phyloP scores from a whole-genome alignment of 2,113 vertebrate genomes.

The Coptodon bakossiorum region DNA sequence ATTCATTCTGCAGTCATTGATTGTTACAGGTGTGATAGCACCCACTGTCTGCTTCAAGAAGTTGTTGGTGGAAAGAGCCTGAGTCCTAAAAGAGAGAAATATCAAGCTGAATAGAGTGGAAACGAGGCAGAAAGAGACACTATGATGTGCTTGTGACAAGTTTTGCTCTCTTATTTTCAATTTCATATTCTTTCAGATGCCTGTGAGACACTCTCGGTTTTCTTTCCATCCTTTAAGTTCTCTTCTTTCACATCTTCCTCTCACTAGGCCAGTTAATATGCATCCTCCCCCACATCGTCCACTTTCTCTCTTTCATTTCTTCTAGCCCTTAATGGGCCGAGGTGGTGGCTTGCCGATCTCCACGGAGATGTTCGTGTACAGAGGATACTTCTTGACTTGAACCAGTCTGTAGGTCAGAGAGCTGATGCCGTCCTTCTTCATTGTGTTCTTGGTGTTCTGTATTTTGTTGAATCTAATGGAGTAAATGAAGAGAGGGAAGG shows the following conservation, averaged over 20 bases:
- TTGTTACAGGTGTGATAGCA: neutral
- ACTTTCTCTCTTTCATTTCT: neutral
- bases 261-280: neutral
- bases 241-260: neutral
- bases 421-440: constrained; percentile 95
- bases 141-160: constrained; percentile 15
- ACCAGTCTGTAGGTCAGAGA: constrained; percentile 87
- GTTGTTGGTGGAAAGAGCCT: neutral
- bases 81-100: constrained; percentile 14
- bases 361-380: constrained; percentile 97
- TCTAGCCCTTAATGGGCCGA: constrained; percentile 82
- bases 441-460: constrained; percentile 97
- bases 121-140: neutral
- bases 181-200: neutral
- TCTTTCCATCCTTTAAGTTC: neutral
- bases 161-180: neutral
- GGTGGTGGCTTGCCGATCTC: constrained; percentile 90
- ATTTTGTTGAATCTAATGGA: constrained; percentile 91
- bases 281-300: neutral
- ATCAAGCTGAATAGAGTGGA: neutral
- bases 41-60: constrained; percentile 12
- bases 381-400: constrained; percentile 81
- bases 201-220: neutral
- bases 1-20: neutral
- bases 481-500: neutral